Percentiles rank a stretch among this genome's conserved stretches.
These are phyloP conservation scores for Notarius quadriscutis DNA, from an alignment of 2,113 vertebrate genomes.

Conservation along the genomic window DNA sequence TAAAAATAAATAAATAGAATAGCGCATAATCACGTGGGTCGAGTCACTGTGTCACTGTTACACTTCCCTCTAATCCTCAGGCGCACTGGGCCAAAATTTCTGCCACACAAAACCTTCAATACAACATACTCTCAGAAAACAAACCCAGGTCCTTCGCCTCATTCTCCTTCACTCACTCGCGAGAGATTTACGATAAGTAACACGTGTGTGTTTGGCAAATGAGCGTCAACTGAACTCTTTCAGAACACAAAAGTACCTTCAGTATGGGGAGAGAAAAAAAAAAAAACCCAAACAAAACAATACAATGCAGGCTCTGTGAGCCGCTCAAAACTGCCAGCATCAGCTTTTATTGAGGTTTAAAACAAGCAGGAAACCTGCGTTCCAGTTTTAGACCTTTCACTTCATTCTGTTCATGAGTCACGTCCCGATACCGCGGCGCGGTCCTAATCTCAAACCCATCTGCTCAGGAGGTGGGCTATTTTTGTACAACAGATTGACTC, in stretches of 20 bases:
- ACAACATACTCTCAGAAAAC: not conserved
- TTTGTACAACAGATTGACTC: not conserved
- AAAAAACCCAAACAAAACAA: not conserved
- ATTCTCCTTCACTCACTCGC: not conserved
- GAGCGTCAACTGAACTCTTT: not conserved
- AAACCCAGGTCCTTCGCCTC: not conserved
- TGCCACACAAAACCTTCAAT: not conserved
- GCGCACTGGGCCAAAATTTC: too few species aligned
- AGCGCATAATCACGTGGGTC: not conserved
- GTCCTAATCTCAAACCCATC: not conserved
- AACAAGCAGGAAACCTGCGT: slow-evolving; percentile 4
- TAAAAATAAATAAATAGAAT: not conserved
- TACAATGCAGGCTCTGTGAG: slow-evolving; percentile 8
- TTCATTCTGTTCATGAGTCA: not conserved
- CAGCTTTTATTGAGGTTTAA: not conserved
- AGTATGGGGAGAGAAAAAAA: not conserved
- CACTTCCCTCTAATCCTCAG: not conserved
- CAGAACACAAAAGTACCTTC: not conserved
- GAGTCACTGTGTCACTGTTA: not conserved
- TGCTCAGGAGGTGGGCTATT: not conserved
- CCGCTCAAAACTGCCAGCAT: not conserved
- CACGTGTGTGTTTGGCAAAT: not conserved
- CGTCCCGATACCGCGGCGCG: not conserved
- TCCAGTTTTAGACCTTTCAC: not conserved
- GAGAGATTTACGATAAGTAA: not conserved